Evolutionary conservation across 2,888 invertebrate species (phyloP).

Genomic region (Electrophaes corylata): DNA sequence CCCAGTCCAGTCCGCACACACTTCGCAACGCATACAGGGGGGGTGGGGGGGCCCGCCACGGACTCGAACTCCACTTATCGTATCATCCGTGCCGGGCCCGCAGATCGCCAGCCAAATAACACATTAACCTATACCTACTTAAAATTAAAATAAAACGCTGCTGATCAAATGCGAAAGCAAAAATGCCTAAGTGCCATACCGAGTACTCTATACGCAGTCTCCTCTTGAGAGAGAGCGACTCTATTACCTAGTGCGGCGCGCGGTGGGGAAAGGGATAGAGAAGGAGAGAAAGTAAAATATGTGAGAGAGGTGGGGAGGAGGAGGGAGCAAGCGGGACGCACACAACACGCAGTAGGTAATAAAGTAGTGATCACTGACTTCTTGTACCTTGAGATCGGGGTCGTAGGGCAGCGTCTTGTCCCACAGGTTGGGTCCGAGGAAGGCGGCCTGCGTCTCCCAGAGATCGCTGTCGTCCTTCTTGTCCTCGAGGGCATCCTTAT

Average conservation of each 20-base stretch:
- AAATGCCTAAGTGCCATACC: slow-evolving; percentile 19
- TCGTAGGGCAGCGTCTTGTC: slow-evolving; percentile 96
- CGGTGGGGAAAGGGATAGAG: slow-evolving; percentile 44
- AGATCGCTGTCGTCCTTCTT: slow-evolving; percentile 93
- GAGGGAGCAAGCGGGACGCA: slow-evolving; percentile 52
- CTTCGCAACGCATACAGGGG: neutral
- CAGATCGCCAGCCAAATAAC: slow-evolving; percentile 11
- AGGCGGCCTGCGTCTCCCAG: slow-evolving; percentile 97
- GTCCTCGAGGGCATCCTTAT: slow-evolving; percentile 86
- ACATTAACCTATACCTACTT: neutral
- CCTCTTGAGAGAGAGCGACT: slow-evolving; percentile 49
- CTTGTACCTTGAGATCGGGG: slow-evolving; percentile 97
- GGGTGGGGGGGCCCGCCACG: too few species aligned
- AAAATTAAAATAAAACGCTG: slow-evolving; percentile 8
- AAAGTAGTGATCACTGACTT: slow-evolving; percentile 84
- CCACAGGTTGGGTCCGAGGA: slow-evolving; percentile 98
- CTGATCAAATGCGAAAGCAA: slow-evolving; percentile 19
- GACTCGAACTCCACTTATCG: too few species aligned
- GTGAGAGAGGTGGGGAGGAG: slow-evolving; percentile 50
- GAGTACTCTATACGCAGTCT: too few species aligned
- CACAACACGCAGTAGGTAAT: slow-evolving; percentile 74
- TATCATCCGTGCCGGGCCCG: neutral
- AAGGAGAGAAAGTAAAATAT: too few species aligned
- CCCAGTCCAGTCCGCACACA: neutral
- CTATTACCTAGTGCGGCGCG: slow-evolving; percentile 73